Base-by-base conservation (phyloP, 35 echinoderm and acorn worm species). In the Lytechinus variegatus region DNA sequence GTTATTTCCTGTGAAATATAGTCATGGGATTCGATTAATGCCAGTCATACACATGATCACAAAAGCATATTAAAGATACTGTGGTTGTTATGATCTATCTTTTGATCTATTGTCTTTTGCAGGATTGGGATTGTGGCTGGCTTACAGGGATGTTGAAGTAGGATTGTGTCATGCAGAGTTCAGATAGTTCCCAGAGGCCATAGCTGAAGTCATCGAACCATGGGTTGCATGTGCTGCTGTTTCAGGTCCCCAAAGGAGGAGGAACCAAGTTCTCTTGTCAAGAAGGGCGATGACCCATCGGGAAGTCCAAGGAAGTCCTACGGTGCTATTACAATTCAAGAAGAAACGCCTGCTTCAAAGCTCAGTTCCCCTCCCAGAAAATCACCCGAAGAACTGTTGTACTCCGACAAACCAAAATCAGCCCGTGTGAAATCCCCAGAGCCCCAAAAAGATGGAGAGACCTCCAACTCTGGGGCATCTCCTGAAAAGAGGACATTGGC, bases 171-270 rank as follows among this genome's bases (percentile, higher is more conserved):
- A 79, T 79, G 66, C 19, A n/a, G 14, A 79, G 66, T 16, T 79
- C 66, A 79, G 14, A 79, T 16, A 24, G 19, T 79, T 79, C 66
- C n/a, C 66, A 79, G 66, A 79, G 66, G 66, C 14, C 66, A 79
- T 79, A 79, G 66, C 66, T 79, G 5, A 79, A 79, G 14, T 79
- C 19, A 79, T 24, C 88, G 33, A 93, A 54, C 55, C 92, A 93
- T 93, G 92, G 54, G 92, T 9, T 93, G 92, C 92, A n/a, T 93
- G 92, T 93, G 92, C 54, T 93, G 92, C 92, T 93, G 92, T 57
- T 93, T 57, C 53, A 54, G 53, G 12, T 28, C 92, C 27, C 27
- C 92, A 54, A 28, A n/a, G 10, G 55, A 55, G 92, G 92, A 93
- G 54, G 54, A 93, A 28, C 92, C 92, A 24, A 93, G 24, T 57